Conservation (phyloP, 2,888 invertebrate species). For the Pterostichus madidus region DNA sequence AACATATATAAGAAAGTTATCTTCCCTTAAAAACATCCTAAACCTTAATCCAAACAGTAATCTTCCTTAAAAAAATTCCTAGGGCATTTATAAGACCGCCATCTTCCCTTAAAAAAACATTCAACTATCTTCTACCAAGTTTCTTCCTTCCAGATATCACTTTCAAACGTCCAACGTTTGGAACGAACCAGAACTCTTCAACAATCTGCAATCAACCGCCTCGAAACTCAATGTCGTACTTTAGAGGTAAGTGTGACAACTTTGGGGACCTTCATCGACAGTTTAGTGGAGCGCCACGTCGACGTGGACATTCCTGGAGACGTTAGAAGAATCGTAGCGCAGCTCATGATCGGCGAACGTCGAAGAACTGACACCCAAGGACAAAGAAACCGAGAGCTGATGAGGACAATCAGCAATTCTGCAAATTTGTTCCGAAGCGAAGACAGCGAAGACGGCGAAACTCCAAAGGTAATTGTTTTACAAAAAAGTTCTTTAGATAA, state of each 20-base stretch:
- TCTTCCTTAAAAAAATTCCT: too few relatives aligned
- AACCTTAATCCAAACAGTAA: too few relatives aligned
- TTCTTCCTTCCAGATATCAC: conserved; percentile 74
- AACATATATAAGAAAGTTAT: too few relatives aligned
- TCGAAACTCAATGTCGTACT: conserved; percentile 86
- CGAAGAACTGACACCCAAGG: conserved; percentile 74
- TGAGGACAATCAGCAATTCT: conserved; percentile 68
- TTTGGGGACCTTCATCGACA: conserved; percentile 86
- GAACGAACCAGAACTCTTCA: conserved; percentile 83
- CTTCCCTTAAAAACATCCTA: too few relatives aligned
- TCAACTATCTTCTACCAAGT: too few relatives aligned
- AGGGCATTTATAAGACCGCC: too few relatives aligned
- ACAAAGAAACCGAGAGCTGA: conserved; percentile 74
- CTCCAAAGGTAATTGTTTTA: background rate
- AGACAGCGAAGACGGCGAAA: background rate
- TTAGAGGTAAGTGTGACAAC: conserved; percentile 87
- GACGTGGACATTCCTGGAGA: conserved; percentile 87
- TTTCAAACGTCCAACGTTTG: conserved; percentile 81
- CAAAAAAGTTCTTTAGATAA: too few relatives aligned
- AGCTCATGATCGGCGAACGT: conserved; percentile 78
- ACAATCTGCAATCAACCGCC: conserved; percentile 81
- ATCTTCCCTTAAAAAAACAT: too few relatives aligned
- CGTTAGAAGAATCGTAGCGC: conserved; percentile 86
- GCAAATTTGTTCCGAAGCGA: conserved; percentile 71
- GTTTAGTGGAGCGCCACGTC: conserved; percentile 81